phyloP scores from a whole-genome alignment of 2,797 vertebrate genomes.

The Takifugu ocellatus region DNA sequence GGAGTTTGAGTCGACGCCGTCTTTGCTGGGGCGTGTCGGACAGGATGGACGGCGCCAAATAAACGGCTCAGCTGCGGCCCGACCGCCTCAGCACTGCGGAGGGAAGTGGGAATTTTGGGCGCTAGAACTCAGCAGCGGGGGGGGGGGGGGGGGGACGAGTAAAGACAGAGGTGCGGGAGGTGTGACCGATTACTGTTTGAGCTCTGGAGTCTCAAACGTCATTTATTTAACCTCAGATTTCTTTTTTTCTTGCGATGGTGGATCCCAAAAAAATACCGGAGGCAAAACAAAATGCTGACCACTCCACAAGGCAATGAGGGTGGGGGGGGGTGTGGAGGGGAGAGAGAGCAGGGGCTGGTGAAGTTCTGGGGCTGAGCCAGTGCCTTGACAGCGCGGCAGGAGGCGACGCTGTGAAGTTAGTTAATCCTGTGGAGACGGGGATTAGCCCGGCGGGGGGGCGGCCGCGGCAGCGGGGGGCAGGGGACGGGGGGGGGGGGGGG shows the following conservation, averaged over 20 bases:
- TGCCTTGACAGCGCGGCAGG: slow-evolving; percentile 68
- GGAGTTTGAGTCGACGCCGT: slow-evolving; percentile 24
- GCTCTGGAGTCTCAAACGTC: slow-evolving; percentile 8
- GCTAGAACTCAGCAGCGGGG: not conserved
- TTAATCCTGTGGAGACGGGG: slow-evolving; percentile 72
- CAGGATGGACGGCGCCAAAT: slow-evolving; percentile 47
- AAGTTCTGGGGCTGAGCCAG: slow-evolving; percentile 16
- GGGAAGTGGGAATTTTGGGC: slow-evolving; percentile 29
- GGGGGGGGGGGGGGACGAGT: slow-evolving; percentile 9
- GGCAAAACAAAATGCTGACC: slow-evolving; percentile 24
- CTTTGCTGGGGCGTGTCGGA: slow-evolving; percentile 54
- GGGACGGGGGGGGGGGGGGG: slow-evolving; percentile 36
- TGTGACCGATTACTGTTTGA: slow-evolving; percentile 31
- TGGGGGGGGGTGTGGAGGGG: slow-evolving; percentile 13
- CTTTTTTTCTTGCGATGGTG: too few relatives aligned
- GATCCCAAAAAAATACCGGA: too few relatives aligned
- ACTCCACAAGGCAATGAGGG: slow-evolving; percentile 17
- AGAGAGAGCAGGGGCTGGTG: slow-evolving; percentile 1
- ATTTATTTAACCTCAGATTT: too few relatives aligned
- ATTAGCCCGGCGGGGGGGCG: slow-evolving; percentile 70
- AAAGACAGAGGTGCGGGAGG: slow-evolving; percentile 19
- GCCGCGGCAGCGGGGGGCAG: slow-evolving; percentile 43
- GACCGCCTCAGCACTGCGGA: slow-evolving; percentile 40
- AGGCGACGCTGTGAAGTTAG: slow-evolving; percentile 67
- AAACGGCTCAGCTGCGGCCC: slow-evolving; percentile 53